These are phyloP conservation scores for Rafetus swinhoei DNA, from an alignment of 2,113 vertebrate species.

Conservation along the genomic window DNA sequence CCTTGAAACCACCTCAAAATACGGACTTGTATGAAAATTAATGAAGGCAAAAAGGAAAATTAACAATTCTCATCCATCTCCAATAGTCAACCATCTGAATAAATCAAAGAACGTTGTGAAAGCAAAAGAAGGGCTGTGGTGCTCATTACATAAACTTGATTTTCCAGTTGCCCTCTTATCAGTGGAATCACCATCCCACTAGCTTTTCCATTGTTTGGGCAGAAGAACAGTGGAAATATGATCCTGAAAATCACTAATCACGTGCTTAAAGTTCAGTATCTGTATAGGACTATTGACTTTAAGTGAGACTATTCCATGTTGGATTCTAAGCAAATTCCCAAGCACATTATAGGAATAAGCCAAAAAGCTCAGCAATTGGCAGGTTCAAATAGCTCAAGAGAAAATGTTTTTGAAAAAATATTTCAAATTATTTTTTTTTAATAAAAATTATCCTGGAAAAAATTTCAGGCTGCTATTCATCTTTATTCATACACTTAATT, in stretches of 20 bases:
- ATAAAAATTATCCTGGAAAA: not conserved
- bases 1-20: not conserved
- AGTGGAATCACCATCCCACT: not conserved
- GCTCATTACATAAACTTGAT: not conserved
- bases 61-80: not conserved
- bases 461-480: not conserved
- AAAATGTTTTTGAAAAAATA: not conserved
- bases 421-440: no score
- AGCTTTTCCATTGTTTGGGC: not conserved
- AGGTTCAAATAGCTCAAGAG: not conserved
- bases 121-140: not conserved
- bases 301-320: not conserved
- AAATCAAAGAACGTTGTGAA: rapidly evolving
- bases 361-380: rapidly evolving
- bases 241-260: not conserved
- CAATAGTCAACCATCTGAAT: not conserved
- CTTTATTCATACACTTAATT: not conserved
- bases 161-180: not conserved
- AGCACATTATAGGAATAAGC: rapidly evolving
- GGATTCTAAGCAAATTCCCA: not conserved
- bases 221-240: not conserved
- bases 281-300: not conserved
- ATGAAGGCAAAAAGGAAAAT: not conserved
- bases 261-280: not conserved
- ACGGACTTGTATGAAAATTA: not conserved